These are phyloP conservation scores for Digitonthophagus gazella DNA, from an alignment of 2,888 invertebrate species.

Conservation along the genomic window DNA sequence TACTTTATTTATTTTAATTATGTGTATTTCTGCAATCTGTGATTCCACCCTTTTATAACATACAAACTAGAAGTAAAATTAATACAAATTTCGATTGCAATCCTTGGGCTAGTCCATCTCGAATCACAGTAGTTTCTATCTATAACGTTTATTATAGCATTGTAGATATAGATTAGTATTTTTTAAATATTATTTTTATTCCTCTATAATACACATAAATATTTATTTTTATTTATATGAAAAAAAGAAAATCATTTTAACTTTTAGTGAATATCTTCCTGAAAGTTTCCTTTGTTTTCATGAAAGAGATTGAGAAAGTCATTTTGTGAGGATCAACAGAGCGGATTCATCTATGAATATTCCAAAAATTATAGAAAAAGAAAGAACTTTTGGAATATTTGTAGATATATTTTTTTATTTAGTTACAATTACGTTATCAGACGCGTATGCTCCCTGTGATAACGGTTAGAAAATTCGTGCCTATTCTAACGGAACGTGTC, in stretches of 20 bases:
- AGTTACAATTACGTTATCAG: conserved; percentile 5
- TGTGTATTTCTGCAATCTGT: not conserved
- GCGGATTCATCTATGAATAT: not conserved
- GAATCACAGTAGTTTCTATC: not conserved
- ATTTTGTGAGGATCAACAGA: not conserved
- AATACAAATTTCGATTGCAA: not conserved
- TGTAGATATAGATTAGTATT: conserved; percentile 13
- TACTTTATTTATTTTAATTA: not conserved
- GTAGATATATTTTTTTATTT: too few relatives aligned
- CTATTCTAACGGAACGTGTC: conserved; percentile 46
- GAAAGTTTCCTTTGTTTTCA: not conserved
- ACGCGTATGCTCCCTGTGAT: conserved; percentile 37
- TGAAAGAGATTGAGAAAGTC: not conserved
- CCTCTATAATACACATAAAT: conserved; percentile 7
- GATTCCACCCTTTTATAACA: not conserved
- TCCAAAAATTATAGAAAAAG: too few relatives aligned
- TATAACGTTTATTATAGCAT: conserved; percentile 4
- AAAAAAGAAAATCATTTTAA: not conserved
- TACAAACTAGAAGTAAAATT: not conserved
- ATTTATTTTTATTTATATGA: conserved; percentile 1
- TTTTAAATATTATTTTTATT: not conserved
- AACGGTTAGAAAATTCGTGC: conserved; percentile 46
- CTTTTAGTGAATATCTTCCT: conserved; percentile 3
- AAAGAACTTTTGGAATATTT: too few relatives aligned
- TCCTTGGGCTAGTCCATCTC: not conserved